Base-by-base conservation (phyloP, 2,113 vertebrate genomes). In the Apodemus speciosus region DNA sequence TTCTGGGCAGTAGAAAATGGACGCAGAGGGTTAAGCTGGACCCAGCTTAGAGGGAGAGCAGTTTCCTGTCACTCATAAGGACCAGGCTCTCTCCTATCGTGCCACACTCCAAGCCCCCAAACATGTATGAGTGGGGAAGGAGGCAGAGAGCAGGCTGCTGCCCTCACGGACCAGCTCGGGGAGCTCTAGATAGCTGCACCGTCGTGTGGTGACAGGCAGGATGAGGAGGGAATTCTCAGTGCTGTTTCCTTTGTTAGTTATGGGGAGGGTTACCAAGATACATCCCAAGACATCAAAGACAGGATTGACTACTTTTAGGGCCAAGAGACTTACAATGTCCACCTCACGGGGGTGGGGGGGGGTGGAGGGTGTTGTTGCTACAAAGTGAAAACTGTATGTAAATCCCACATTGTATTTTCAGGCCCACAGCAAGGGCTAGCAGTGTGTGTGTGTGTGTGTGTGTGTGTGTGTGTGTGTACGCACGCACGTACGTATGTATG, bases 111-210 rank as follows among this genome's bases (percentile, higher is more conserved):
- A 23, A 3, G 2, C 27, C 5, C 53, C 53, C 25, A 27, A 4
- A 20, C 32, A 20, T 40, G 23, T 25, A 9, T 51, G 60, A 0
- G 30, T 30, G 23, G 15, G 58, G 51, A 21, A 51, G 51, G 51
- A 62, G 32, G n/a, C 32, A 60, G 60, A 27, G 16, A 23, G 89
- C 35, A 68, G 68, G 14, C 23, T 15, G 3, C 14, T n/a, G 3
- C 6, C 0, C 40, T 68, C 53, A 3, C 4, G 5, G 25, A 38
- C 25, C 6, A 43, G 35, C 4, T 6, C n/a, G 35, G 49, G 35
- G 2, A 4, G 0, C 0, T 6, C 6, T 43, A 8, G 15, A 13
- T 35, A 3, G 46, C 18, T 20, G 30, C 14, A 9, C 16, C 6
- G 1, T 40, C 58, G 40, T 51, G 2, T 14, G 38, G 27, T 56